These are phyloP conservation scores for Pyxicephalus adspersus DNA, from an alignment of 2,113 vertebrate species.

Conservation along the genomic window DNA sequence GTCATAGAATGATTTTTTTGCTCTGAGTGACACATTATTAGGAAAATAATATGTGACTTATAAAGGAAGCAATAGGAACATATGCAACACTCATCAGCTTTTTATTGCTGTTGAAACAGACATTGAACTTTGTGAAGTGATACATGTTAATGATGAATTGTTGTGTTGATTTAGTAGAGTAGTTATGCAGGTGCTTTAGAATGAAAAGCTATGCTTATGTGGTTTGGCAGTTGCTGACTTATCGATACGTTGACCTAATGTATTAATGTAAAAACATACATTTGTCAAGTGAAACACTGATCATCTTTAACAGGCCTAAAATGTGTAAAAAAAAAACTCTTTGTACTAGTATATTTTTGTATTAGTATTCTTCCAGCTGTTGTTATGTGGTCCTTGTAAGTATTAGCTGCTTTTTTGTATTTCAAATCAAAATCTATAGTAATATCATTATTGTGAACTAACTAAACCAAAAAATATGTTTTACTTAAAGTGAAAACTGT, in stretches of 20 bases:
- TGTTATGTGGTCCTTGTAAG: no score
- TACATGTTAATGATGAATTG: conserved; percentile 29
- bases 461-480: no score
- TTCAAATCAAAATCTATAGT: no score
- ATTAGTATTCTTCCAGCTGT: no score
- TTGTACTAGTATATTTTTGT: no score
- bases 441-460: no score
- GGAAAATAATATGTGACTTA: background rate
- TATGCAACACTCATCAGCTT: background rate
- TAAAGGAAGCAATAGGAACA: background rate
- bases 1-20: background rate
- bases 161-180: conserved; percentile 10
- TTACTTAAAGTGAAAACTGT: no score
- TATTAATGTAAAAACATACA: conserved; percentile 7
- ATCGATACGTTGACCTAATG: background rate
- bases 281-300: background rate
- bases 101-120: background rate
- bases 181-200: conserved; percentile 33
- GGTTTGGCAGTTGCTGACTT: conserved; percentile 37
- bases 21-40: background rate
- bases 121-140: conserved; percentile 14
- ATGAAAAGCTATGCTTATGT: conserved; percentile 16
- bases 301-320: no score
- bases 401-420: no score
- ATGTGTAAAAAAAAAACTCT: no score